Base-by-base conservation (phyloP, 53 echinoderm and acorn worm genomes). In the Apostichopus leukothele region DNA sequence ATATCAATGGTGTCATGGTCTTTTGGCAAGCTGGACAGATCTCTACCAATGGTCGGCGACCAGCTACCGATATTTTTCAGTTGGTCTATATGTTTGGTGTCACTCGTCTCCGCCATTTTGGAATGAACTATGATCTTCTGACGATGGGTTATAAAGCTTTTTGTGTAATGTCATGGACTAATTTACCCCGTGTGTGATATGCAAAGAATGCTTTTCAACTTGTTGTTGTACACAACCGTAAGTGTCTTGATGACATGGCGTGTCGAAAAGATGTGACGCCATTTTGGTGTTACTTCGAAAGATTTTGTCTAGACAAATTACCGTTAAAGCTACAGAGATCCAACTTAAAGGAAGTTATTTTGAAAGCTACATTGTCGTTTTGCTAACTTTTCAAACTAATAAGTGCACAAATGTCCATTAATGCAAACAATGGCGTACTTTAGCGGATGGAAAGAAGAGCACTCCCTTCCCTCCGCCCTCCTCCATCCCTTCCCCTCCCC, bases 121-220 rank as follows among this genome's bases (percentile, higher is more conserved):
- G 71, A 71, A 19, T 71, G 71, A 71, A 71, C 53, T 51, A n/a
- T 25, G 54, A 81, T 81, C 81, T 81, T 22, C 81, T 10, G 55
- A 19, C 53, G 81, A 81, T 23, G 53, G 23, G 23, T 39, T 59
- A 9, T 21, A 81, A 53, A 51, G 9, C 13, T 4, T 14, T 39
- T 39, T 39, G 1, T 81, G 81, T 81, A 21, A 81, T 81, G 55
- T 81, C 55, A 22, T 59, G 54, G 59, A 21, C 59, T 81, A 81
- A 81, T 81, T 81, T 54, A 81, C 60, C 81, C 81, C 54, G 81
- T 81, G 81, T 81, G 81, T 81, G 81, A 9, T 81, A 81, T 81
- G 81, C 21, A 54, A 81, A 54, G 81, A 81, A 81, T 81, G 53
- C 11, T 59, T 81, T 81, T 81, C 59, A 81, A 81, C 81, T 81